Evolutionary conservation across 2,113 vertebrate species (phyloP).

Genomic region (Hylia prasina): DNA sequence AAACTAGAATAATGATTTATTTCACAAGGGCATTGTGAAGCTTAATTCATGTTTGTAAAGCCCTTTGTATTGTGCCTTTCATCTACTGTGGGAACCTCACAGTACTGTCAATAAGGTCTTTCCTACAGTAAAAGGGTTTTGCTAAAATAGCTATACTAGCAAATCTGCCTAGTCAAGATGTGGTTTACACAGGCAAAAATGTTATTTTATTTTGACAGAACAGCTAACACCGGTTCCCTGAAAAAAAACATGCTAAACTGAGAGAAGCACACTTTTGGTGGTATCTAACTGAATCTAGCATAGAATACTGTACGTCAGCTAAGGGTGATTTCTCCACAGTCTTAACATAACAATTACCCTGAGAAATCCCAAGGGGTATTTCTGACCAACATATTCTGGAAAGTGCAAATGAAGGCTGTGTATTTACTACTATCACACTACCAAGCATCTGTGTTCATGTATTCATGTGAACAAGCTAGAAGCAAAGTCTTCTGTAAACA

Average conservation of each 20-base stretch:
- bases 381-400: neutral
- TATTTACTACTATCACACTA: neutral
- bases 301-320: neutral
- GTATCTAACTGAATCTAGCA: neutral
- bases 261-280: neutral
- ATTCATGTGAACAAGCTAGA: neutral
- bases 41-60: constrained; percentile 49
- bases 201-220: constrained; percentile 5
- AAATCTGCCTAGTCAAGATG: neutral
- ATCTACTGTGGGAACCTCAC: constrained; percentile 32
- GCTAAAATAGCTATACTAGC: constrained; percentile 26
- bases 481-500: neutral
- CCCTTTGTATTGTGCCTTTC: constrained; percentile 33
- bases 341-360: neutral
- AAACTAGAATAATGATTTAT: constrained; percentile 11
- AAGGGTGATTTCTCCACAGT: neutral
- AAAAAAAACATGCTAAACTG: neutral
- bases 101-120: constrained; percentile 35
- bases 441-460: neutral
- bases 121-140: constrained; percentile 32
- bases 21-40: constrained; percentile 32
- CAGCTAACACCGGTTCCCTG: neutral
- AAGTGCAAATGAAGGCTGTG: neutral
- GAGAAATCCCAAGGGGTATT: neutral
- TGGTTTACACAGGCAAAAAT: neutral